Conservation (phyloP, 1,140 invertebrate genomes). For the Venustaconcha ellipsiformis region DNA sequence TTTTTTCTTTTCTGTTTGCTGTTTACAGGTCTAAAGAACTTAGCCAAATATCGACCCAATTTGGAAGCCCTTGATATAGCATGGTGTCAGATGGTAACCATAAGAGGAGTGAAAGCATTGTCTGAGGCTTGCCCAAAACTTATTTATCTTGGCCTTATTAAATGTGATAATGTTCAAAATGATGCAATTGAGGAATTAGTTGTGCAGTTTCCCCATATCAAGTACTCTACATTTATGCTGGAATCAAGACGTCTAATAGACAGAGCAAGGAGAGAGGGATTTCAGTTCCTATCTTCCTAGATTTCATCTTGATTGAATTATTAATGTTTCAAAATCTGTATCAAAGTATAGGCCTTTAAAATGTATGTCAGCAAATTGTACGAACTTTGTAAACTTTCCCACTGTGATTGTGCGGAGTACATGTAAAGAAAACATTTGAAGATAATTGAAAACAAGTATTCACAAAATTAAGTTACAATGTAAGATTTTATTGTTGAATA, state of each 20-base stretch:
- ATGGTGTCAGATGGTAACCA: conserved; percentile 56
- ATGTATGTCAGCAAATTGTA: too few relatives aligned
- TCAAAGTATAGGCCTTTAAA: too few relatives aligned
- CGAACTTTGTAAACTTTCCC: too few relatives aligned
- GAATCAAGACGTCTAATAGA: conserved; percentile 51
- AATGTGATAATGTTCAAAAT: conserved; percentile 52
- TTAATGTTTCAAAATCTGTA: too few relatives aligned
- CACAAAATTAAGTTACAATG: too few relatives aligned
- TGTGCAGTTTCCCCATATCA: conserved; percentile 45
- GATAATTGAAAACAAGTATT: too few relatives aligned
- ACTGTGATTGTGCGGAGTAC: too few relatives aligned
- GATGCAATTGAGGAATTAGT: conserved; percentile 51
- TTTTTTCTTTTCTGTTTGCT: conserved; percentile 3
- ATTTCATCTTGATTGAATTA: background rate
- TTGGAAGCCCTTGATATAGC: conserved; percentile 55
- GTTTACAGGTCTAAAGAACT: conserved; percentile 42
- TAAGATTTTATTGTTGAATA: too few relatives aligned
- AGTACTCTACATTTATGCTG: conserved; percentile 56
- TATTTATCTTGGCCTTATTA: conserved; percentile 54
- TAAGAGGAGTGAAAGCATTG: conserved; percentile 43
- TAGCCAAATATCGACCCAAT: conserved; percentile 36
- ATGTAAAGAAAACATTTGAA: too few relatives aligned
- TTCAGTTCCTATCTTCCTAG: conserved; percentile 18
- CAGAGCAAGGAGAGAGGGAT: conserved; percentile 39
- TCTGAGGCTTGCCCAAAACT: conserved; percentile 42